phyloP scores from a whole-genome alignment of 2,113 vertebrate species.

The Callionymus lyra region DNA sequence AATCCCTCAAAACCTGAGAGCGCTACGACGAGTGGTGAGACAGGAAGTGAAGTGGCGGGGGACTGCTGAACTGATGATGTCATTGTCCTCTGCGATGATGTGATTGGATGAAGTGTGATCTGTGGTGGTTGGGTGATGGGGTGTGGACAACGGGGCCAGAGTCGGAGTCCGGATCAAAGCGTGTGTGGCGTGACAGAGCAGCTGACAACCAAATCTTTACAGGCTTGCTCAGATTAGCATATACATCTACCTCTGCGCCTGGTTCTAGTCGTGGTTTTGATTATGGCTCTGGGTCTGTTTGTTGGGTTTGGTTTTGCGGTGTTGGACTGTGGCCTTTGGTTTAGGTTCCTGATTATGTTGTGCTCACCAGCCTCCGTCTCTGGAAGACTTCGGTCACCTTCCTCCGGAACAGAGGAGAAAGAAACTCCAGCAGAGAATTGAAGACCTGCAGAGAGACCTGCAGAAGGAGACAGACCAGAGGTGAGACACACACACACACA shows the following conservation, averaged over 20 bases:
- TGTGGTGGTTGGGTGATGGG: too few relatives aligned
- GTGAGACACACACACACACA: conserved; percentile 48
- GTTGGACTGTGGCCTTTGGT: too few relatives aligned
- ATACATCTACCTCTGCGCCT: too few relatives aligned
- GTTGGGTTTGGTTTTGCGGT: not conserved
- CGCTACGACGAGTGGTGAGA: conserved; percentile 93
- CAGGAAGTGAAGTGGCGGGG: conserved; percentile 13
- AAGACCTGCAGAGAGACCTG: conserved; percentile 89
- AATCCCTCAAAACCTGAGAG: conserved; percentile 83
- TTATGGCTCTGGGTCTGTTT: not conserved
- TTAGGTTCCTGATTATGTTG: too few relatives aligned
- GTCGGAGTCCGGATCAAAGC: too few relatives aligned
- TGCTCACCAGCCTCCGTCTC: conserved; percentile 75
- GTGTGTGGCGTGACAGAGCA: too few relatives aligned
- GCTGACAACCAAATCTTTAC: too few relatives aligned
- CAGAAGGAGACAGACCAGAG: conserved; percentile 97
- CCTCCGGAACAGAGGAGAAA: conserved; percentile 96
- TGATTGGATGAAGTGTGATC: too few relatives aligned
- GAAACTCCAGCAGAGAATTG: conserved; percentile 88
- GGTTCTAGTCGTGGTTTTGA: conserved; percentile 3
- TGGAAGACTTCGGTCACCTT: conserved; percentile 94
- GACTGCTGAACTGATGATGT: not conserved
- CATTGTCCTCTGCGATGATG: too few relatives aligned
- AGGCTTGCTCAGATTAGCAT: too few relatives aligned
- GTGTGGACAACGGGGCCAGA: too few relatives aligned